Conservation (phyloP, 1,140 invertebrate genomes). For the Drosophila novamexicana region DNA sequence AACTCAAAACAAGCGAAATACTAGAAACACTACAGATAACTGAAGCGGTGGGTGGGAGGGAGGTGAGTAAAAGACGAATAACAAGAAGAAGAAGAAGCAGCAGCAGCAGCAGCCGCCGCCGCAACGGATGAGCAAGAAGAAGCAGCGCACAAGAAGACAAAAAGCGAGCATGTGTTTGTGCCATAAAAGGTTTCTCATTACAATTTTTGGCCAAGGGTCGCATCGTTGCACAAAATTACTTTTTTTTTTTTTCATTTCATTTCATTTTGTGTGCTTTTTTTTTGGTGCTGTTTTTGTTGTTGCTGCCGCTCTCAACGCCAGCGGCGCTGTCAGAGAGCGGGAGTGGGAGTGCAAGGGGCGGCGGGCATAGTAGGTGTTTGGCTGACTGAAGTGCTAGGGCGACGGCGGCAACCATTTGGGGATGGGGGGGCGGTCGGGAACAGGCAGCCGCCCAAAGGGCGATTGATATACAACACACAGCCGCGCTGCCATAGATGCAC, state of each 20-base stretch:
- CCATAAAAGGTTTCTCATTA: slow-evolving; percentile 81
- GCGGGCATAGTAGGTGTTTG: slow-evolving; percentile 19
- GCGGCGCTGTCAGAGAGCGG: slow-evolving; percentile 33
- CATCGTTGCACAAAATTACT: slow-evolving; percentile 80
- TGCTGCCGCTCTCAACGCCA: slow-evolving; percentile 39
- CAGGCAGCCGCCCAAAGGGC: slow-evolving; percentile 55
- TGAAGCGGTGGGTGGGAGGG: neutral
- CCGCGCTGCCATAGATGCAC: slow-evolving; percentile 20
- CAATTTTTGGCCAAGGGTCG: slow-evolving; percentile 78
- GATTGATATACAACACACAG: slow-evolving; percentile 58
- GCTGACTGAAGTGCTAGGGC: slow-evolving; percentile 15
- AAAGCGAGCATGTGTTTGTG: slow-evolving; percentile 76
- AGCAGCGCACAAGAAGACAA: slow-evolving; percentile 29
- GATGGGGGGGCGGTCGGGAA: slow-evolving; percentile 14
- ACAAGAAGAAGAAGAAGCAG: slow-evolving; percentile 37
- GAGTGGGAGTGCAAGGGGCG: slow-evolving; percentile 1
- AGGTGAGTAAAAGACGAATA: slow-evolving; percentile 13
- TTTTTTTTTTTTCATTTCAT: slow-evolving; percentile 51
- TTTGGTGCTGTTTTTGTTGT: slow-evolving; percentile 17
- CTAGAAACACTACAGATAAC: slow-evolving; percentile 20
- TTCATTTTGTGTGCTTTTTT: slow-evolving; percentile 28
- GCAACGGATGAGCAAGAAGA: slow-evolving; percentile 17
- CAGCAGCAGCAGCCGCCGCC: slow-evolving; percentile 1
- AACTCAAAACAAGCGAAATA: slow-evolving; percentile 38
- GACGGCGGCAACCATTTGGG: neutral